Evolutionary conservation across 2,113 vertebrate species (phyloP).

Genomic region (Albula goreensis): DNA sequence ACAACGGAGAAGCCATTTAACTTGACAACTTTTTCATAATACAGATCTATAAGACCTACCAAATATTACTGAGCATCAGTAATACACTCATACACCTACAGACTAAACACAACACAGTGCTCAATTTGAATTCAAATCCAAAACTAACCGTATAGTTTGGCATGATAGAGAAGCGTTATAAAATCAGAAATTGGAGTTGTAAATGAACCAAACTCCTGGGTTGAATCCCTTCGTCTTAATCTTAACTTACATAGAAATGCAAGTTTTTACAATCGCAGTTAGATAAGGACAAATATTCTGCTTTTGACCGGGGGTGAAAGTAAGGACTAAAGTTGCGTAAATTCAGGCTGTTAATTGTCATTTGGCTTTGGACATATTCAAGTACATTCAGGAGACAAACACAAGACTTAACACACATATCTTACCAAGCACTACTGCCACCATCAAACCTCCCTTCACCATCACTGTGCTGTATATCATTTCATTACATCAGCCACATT

Average conservation of each 20-base stretch:
- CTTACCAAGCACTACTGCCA: conserved; percentile 21
- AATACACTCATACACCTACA: conserved; percentile 57
- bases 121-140: conserved; percentile 38
- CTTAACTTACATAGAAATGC: not conserved
- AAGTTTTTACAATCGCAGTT: not conserved
- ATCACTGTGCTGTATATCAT: conserved; percentile 18
- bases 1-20: conserved; percentile 46
- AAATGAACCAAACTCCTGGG: not conserved
- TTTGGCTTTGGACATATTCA: conserved; percentile 56
- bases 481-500: not conserved
- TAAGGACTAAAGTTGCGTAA: conserved; percentile 8
- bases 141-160: conserved; percentile 45
- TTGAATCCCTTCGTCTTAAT: not conserved
- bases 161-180: not conserved
- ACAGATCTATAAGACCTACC: conserved; percentile 78
- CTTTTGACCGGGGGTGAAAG: no score
- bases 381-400: conserved; percentile 73
- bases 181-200: not conserved
- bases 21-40: conserved; percentile 46
- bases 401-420: conserved; percentile 48
- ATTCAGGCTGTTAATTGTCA: conserved; percentile 18
- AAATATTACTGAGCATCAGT: conserved; percentile 58
- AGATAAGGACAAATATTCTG: not conserved
- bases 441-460: not conserved
- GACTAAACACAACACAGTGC: conserved; percentile 52